Percentiles rank a stretch among this genome's conserved stretches.
These are phyloP conservation scores for Python bivittatus DNA, from an alignment of 2,113 vertebrate genomes.

Conservation along the genomic window DNA sequence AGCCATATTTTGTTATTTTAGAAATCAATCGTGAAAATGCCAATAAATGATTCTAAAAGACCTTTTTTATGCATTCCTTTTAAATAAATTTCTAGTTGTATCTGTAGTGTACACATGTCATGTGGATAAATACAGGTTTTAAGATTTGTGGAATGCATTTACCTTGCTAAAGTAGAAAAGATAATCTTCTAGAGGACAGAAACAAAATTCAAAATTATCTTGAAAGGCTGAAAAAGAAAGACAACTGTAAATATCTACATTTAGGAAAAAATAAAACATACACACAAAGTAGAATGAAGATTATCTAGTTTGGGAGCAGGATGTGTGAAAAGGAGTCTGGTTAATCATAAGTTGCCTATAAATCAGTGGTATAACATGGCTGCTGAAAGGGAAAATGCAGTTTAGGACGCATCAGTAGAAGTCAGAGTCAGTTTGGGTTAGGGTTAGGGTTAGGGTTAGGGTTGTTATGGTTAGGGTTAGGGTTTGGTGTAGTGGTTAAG, in stretches of 20 bases:
- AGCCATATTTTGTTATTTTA: background rate
- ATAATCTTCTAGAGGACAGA: background rate
- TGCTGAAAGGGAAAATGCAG: background rate
- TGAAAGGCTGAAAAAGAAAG: background rate
- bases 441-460: too few relatives aligned
- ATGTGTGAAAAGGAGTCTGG: background rate
- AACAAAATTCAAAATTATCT: background rate
- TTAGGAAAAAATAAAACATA: background rate
- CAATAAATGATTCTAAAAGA: background rate
- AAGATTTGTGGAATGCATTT: background rate
- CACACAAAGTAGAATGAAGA: background rate
- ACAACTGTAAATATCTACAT: background rate
- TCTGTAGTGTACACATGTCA: rapidly evolving
- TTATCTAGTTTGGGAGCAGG: background rate
- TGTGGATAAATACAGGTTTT: background rate
- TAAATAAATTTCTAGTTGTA: background rate
- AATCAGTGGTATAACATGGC: background rate
- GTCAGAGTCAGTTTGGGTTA: too few relatives aligned
- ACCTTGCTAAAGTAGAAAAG: background rate
- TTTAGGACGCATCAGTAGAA: background rate
- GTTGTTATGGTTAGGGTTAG: too few relatives aligned
- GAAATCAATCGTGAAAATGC: background rate
- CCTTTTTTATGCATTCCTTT: background rate
- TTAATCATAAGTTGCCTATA: background rate
- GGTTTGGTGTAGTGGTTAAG: too few relatives aligned